These are phyloP conservation scores for Theodoxus fluviatilis DNA, from an alignment of 2,888 invertebrate genomes.

Conservation along the genomic window DNA sequence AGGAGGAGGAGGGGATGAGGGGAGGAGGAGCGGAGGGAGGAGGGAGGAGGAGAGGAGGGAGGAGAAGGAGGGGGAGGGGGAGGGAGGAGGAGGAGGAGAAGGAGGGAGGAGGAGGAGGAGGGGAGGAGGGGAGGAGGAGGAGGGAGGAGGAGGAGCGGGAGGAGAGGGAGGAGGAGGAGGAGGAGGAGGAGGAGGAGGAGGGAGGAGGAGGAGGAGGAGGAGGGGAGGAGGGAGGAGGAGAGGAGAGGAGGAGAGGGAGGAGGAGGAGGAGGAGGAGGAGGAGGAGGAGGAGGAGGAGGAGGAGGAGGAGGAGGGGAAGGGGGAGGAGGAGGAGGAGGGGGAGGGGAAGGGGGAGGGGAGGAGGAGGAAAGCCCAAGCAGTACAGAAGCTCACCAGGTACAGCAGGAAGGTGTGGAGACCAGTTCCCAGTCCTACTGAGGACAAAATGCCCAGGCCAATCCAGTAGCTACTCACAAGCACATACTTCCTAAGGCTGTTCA, in stretches of 20 bases:
- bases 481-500: constrained; percentile 70
- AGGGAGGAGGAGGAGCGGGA: not conserved
- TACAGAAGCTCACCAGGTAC: constrained; percentile 74
- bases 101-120: not conserved
- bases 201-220: constrained; percentile 7
- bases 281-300: not conserved
- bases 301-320: not conserved
- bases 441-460: constrained; percentile 92
- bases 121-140: not conserved
- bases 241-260: constrained; percentile 4
- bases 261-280: too few species aligned
- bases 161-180: not conserved
- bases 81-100: not conserved
- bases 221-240: constrained; percentile 4
- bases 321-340: not conserved
- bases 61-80: not conserved
- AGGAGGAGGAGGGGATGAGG: not conserved
- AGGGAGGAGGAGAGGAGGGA: not conserved
- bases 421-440: constrained; percentile 96
- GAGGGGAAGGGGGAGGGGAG: not conserved
- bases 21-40: not conserved
- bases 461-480: constrained; percentile 84
- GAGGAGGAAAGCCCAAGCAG: not conserved
- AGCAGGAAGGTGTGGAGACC: constrained; percentile 98
- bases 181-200: not conserved